Percentiles rank a stretch among this genome's conserved stretches.
phyloP scores from a whole-genome alignment of 2,113 vertebrate genomes.

The Psettodes erumei region DNA sequence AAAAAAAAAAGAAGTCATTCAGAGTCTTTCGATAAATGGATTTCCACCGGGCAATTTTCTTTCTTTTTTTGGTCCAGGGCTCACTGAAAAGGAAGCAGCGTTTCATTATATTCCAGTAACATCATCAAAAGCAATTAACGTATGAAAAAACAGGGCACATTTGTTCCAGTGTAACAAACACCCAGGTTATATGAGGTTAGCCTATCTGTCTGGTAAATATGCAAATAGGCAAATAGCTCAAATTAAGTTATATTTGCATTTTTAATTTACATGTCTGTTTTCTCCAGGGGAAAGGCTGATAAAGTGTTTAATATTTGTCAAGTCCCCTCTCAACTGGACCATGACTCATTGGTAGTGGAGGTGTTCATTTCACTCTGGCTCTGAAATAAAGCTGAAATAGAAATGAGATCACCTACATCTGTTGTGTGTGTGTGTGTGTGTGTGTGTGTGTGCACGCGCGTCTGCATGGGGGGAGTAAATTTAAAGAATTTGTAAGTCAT shows the following conservation, averaged over 20 bases:
- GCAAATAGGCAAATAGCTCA: background rate
- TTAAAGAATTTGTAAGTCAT: too few species aligned
- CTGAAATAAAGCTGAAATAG: background rate
- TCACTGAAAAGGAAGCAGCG: background rate
- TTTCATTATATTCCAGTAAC: background rate
- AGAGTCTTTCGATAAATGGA: background rate
- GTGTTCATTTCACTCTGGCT: slow-evolving; percentile 3
- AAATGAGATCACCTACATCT: background rate
- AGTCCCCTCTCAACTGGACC: background rate
- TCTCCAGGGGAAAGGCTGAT: background rate
- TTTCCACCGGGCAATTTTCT: background rate
- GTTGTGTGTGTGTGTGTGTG: background rate
- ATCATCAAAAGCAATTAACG: background rate
- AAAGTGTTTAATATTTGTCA: slow-evolving; percentile 9
- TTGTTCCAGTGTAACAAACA: background rate
- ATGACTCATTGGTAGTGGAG: background rate
- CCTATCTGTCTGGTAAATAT: background rate
- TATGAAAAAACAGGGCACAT: background rate
- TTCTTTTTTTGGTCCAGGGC: background rate
- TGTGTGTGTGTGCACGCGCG: too few species aligned
- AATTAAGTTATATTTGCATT: background rate
- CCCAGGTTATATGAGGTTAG: background rate
- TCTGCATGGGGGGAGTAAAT: too few species aligned
- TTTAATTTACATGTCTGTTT: background rate
- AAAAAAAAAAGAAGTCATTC: too few species aligned